Conservation (phyloP, 2,113 vertebrate species). For the Festucalex cinctus region DNA sequence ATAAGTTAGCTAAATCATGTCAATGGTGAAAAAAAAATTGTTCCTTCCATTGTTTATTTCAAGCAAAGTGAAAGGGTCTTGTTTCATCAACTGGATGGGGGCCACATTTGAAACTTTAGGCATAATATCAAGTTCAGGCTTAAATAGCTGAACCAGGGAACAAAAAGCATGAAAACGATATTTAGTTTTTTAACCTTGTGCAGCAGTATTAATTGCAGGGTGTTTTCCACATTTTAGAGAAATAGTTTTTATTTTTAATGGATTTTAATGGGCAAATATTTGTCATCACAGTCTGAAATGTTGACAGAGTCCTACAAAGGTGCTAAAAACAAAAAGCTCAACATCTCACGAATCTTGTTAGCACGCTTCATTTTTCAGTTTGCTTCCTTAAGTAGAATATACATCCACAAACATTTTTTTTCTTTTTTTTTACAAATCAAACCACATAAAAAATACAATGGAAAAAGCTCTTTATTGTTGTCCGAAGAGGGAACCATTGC, state of each 20-base stretch:
- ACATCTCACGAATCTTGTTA: slow-evolving; percentile 29
- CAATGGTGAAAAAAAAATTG: no score
- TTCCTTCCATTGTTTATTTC: no score
- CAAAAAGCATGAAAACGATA: slow-evolving; percentile 13
- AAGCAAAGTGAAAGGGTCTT: neutral
- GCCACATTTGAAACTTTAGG: slow-evolving; percentile 16
- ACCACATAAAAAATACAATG: neutral
- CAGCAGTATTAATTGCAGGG: neutral
- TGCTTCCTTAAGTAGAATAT: slow-evolving; percentile 21
- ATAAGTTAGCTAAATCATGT: no score
- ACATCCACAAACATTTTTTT: neutral
- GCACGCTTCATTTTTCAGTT: slow-evolving; percentile 33
- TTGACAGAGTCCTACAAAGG: neutral
- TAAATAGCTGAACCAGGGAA: slow-evolving; percentile 10
- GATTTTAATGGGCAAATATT: no score
- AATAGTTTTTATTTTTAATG: no score
- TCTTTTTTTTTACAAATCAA: neutral
- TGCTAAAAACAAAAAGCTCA: slow-evolving; percentile 21
- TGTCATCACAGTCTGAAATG: no score
- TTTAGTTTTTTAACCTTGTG: slow-evolving; percentile 1
- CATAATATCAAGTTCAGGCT: slow-evolving; percentile 27
- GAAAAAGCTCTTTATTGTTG: neutral
- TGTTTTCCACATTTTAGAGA: neutral
- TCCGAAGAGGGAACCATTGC: neutral
- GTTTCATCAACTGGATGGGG: slow-evolving; percentile 12